Conservation (phyloP, 2,888 invertebrate species). For the Atethmia centrago region DNA sequence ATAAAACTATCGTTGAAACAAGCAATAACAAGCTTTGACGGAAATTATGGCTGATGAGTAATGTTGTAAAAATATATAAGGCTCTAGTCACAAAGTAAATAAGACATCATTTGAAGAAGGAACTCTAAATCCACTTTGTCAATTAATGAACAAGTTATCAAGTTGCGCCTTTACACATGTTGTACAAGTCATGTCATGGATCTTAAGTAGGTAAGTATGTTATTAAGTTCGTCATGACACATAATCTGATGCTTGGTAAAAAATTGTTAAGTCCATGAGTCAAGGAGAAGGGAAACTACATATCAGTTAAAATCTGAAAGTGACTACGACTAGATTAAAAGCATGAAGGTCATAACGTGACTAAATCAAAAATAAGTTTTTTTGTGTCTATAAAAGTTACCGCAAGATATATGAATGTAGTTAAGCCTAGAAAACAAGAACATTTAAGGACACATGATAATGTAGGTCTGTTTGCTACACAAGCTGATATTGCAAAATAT, state of each 20-base stretch:
- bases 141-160: slow-evolving; percentile 16
- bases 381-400: background rate
- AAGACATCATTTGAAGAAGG: slow-evolving; percentile 17
- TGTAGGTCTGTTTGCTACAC: background rate
- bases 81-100: background rate
- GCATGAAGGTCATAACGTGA: slow-evolving; percentile 25
- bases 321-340: slow-evolving; percentile 30
- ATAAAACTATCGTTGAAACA: slow-evolving; percentile 1
- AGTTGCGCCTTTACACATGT: slow-evolving; percentile 12
- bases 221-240: slow-evolving; percentile 24
- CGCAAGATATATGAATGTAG: slow-evolving; percentile 20
- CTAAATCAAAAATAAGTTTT: slow-evolving; percentile 4
- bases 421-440: slow-evolving; percentile 1
- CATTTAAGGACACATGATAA: slow-evolving; percentile 16
- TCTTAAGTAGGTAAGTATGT: slow-evolving; percentile 38
- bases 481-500: slow-evolving; percentile 3
- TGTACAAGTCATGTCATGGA: slow-evolving; percentile 22
- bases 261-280: slow-evolving; percentile 10
- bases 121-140: slow-evolving; percentile 9
- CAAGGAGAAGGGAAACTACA: slow-evolving; percentile 37
- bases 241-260: background rate
- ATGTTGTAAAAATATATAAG: background rate
- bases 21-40: slow-evolving; percentile 7
- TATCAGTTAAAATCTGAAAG: slow-evolving; percentile 48
- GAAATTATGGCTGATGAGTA: background rate